Evolutionary conservation across 1,140 invertebrate species (phyloP), one percentile per base, ranked within the genome.

Genomic region (Macrostomum lignano): DNA sequence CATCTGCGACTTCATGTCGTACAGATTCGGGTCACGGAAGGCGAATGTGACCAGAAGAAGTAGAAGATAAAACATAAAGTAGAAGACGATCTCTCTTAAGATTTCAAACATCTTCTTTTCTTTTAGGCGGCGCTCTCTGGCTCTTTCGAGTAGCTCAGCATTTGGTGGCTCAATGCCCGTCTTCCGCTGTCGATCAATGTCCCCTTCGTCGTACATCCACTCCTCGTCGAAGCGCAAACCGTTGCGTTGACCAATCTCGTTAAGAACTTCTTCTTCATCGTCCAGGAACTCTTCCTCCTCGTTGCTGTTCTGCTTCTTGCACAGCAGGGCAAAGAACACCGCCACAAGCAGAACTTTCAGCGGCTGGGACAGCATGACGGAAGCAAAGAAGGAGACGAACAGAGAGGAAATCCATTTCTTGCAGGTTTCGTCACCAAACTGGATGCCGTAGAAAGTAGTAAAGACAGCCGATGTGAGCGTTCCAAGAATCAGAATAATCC

Each of bases 331-430:
- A 21, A 65, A 46, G 17, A 65, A 42, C 25, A 64, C 50, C 1
- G 63, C 61, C 19, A 56, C 43, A 14, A 64, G 38, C 42, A 64
- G 49, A 19, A 65, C 61, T 60, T 63, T 33, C 6, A 33, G 51
- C 4, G 65, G 65, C 41, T 67, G 63, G 17, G 63, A 65, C 17
- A 67, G 40, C 32, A 67, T 52, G 7, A 65, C 46, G 1, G 62
- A 64, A 30, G 54, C 51, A 38, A 66, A 56, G 48, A 66, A 64
- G 2, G 63, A 64, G 2, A 64, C 47, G 26, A 65, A 33, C 37
- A 66, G 51, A 2, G 64, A 62, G 1, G 60, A 60, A 4, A 67
- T 54, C 65, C 65, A 67, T 44, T 65, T 61, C 28, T 54, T 52
- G 25, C 58, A 60, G 37, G 64, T 65, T 13, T 60, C 51, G 34